A percentile compares a stretch with the other conserved stretches of the same genome.
Conservation (phyloP, 1,140 invertebrate species). For the Leptonema lineaticorne region DNA sequence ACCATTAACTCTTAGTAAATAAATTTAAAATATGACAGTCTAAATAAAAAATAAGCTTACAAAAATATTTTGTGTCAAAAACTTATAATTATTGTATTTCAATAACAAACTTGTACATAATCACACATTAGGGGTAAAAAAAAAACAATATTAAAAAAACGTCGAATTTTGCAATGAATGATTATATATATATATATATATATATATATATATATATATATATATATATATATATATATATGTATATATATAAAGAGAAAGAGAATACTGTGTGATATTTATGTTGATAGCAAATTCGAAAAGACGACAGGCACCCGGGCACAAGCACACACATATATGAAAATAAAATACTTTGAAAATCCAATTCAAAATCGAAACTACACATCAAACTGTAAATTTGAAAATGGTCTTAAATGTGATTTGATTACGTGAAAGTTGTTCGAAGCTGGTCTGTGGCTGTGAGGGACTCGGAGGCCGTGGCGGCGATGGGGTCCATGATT, state of each 20-base stretch:
- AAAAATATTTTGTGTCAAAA: too few relatives aligned
- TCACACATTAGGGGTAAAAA: too few relatives aligned
- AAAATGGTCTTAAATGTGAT: constrained; percentile 38
- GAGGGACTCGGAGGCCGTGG: constrained; percentile 54
- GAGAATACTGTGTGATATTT: background rate
- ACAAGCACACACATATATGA: constrained; percentile 6
- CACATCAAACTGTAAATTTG: constrained; percentile 25
- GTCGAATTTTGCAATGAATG: too few relatives aligned
- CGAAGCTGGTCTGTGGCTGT: constrained; percentile 56
- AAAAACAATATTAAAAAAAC: too few relatives aligned
- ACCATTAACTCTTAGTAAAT: too few relatives aligned
- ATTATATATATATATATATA: background rate
- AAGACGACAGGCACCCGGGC: background rate
- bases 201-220: background rate
- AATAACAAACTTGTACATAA: too few relatives aligned
- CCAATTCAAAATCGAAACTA: constrained; percentile 5
- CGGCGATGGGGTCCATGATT: constrained; percentile 54
- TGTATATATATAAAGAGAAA: background rate
- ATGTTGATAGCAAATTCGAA: background rate
- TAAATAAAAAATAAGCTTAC: too few relatives aligned
- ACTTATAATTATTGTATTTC: too few relatives aligned
- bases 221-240: background rate
- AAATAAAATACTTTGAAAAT: constrained; percentile 10
- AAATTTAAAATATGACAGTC: too few relatives aligned
- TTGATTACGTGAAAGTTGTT: constrained; percentile 57